Evolutionary conservation across 2,113 vertebrate species (phyloP).

Genomic region (Podarcis raffonei): DNA sequence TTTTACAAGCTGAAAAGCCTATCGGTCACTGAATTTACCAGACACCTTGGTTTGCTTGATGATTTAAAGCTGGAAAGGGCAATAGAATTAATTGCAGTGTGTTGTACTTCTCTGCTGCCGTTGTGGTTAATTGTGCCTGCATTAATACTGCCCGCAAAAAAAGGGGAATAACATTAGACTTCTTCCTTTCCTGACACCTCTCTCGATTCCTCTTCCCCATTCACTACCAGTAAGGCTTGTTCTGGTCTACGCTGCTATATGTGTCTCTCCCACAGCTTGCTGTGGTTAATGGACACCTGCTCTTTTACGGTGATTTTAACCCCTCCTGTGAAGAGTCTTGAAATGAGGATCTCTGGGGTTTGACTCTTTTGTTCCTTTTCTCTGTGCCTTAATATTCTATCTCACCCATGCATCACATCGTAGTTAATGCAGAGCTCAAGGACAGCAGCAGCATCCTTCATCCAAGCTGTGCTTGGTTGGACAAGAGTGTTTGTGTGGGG

Average conservation of each 20-base stretch:
- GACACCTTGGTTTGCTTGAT: conserved; percentile 39
- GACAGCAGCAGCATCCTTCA: not conserved
- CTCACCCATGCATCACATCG: not conserved
- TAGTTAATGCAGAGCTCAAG: not conserved
- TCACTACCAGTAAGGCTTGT: not conserved
- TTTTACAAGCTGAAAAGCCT: conserved; percentile 5
- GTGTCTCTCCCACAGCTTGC: not conserved
- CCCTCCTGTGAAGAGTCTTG: conserved; percentile 8
- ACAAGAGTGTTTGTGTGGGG: not conserved
- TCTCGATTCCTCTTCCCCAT: conserved; percentile 28
- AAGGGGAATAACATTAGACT: conserved; percentile 26
- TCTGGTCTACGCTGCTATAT: not conserved
- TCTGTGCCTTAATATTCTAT: conserved; percentile 25
- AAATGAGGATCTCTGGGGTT: conserved; percentile 6
- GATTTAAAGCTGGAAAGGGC: conserved; percentile 31
- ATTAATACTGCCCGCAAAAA: conserved; percentile 8
- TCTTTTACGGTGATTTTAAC: not conserved
- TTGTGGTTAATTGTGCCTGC: conserved; percentile 29
- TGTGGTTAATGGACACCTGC: not conserved
- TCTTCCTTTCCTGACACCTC: conserved; percentile 5
- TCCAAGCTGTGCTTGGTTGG: not conserved
- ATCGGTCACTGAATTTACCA: not conserved
- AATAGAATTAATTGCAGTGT: not conserved
- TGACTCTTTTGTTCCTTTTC: conserved; percentile 28
- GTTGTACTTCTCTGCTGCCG: conserved; percentile 16